These are phyloP conservation scores for Aradophagus sp. DNA, from an alignment of 1,140 invertebrate genomes.

Conservation along the genomic window DNA sequence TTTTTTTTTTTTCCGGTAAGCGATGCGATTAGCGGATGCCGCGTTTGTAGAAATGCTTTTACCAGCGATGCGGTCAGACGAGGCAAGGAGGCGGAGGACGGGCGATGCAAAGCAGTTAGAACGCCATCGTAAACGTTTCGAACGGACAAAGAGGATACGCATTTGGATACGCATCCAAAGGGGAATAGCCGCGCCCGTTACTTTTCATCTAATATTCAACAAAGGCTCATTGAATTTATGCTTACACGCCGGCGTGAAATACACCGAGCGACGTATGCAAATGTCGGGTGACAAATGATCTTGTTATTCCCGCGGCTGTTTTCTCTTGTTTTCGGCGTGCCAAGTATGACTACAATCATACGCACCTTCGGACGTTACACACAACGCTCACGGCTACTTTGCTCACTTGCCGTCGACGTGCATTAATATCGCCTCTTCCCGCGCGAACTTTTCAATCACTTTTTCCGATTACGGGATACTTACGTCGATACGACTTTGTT, in stretches of 20 bases:
- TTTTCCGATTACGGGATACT: too few relatives aligned
- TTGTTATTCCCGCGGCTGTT: slow-evolving; percentile 67
- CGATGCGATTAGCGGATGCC: slow-evolving; percentile 23
- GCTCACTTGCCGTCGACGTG: too few relatives aligned
- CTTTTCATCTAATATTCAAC: slow-evolving; percentile 71
- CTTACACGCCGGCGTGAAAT: slow-evolving; percentile 63
- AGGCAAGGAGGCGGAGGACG: slow-evolving; percentile 29
- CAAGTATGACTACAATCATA: slow-evolving; percentile 29
- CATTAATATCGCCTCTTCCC: too few relatives aligned
- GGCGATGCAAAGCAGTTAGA: slow-evolving; percentile 38
- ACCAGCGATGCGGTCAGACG: slow-evolving; percentile 27
- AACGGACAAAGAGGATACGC: slow-evolving; percentile 43
- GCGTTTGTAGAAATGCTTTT: slow-evolving; percentile 22
- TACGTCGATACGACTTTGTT: too few relatives aligned
- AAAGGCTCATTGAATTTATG: slow-evolving; percentile 69
- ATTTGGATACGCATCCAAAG: slow-evolving; percentile 40
- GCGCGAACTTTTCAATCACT: too few relatives aligned
- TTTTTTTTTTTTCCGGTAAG: slow-evolving; percentile 37
- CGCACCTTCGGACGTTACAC: slow-evolving; percentile 16
- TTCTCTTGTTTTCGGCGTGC: slow-evolving; percentile 39
- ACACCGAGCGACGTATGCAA: slow-evolving; percentile 69
- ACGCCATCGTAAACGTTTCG: slow-evolving; percentile 33
- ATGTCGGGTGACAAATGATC: slow-evolving; percentile 72
- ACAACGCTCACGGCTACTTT: background rate
- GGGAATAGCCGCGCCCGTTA: slow-evolving; percentile 62